Evolutionary conservation across 2,113 vertebrate genomes (phyloP), one percentile per base, ranked within the genome.

Genomic region (Tragelaphus strepsiceros): DNA sequence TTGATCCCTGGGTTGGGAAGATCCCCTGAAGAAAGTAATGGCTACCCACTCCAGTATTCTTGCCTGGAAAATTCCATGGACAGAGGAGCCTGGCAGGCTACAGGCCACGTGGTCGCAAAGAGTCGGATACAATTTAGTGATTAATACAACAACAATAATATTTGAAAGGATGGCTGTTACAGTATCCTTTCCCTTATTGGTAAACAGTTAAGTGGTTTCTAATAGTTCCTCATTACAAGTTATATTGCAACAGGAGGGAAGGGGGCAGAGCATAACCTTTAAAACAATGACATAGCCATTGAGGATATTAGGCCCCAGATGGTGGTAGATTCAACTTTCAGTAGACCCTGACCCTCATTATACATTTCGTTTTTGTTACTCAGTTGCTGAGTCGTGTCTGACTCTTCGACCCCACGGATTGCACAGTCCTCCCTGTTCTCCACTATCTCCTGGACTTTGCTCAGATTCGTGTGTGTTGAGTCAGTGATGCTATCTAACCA

Each of bases 121-220:
- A 71, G n/a, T 71, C 2, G 0, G 32, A 11, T 21, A 35, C 32
- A 67, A 35, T n/a, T 35, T 32, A 67, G 64, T 0, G 0, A 67
- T 67, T 67, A 67, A 67, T 32, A 21, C 64, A 67, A 35, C 61
- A 62, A 30, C 9, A 67, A 8, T 26, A 81, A 59, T 81, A 39
- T 35, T 67, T 80, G 7, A 46, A 13, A 22, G 56, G 62, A 35
- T 90, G 54, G 53, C 71, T 88, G 3, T 62, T 54, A 26, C 16
- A 62, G 46, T 35, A 35, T 56, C 35, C 16, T 59, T 80, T 62
- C 35, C 35, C 49, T 71, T 61, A 39, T 8, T 35, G 35, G 13
- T 35, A n/a, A n/a, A 83, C 78, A 59, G 7, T 22, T 64, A 54
- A 62, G 81, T 62, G 46, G 22, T 43, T 61, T 35, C 58, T 61